A percentile compares a stretch with the other conserved stretches of the same genome.
phyloP scores from a whole-genome alignment of 2,797 vertebrate species.

The Parauchenoglanis punctatus region DNA sequence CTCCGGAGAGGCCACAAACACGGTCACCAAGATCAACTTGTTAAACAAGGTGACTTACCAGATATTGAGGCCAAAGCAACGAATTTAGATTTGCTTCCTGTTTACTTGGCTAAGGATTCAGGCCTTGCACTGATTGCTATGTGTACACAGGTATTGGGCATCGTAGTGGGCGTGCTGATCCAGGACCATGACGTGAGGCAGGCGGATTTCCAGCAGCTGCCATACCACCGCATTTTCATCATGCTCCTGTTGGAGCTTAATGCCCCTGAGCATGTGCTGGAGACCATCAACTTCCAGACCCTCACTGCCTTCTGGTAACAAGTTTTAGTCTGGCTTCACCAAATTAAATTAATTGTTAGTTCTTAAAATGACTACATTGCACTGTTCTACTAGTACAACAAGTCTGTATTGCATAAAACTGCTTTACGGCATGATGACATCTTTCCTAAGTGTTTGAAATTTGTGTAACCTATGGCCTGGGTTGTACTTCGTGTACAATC shows the following conservation, averaged over 20 bases:
- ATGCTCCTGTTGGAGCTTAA: slow-evolving; percentile 98
- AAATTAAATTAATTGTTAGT: no score
- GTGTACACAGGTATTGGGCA: slow-evolving; percentile 87
- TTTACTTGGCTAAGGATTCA: not conserved
- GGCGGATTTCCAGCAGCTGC: slow-evolving; percentile 97
- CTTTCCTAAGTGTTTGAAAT: not conserved
- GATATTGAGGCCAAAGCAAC: no score
- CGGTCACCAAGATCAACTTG: slow-evolving; percentile 98
- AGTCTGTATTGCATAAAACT: not conserved
- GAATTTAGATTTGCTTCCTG: not conserved
- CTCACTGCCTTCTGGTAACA: slow-evolving; percentile 96
- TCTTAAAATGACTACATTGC: not conserved
- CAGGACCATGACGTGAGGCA: slow-evolving; percentile 98
- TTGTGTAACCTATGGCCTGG: not conserved
- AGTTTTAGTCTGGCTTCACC: not conserved
- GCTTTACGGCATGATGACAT: not conserved
- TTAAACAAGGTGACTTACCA: slow-evolving; percentile 87
- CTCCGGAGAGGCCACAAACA: slow-evolving; percentile 98
- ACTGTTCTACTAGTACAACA: not conserved
- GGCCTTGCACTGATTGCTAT: not conserved
- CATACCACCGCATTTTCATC: slow-evolving; percentile 98
- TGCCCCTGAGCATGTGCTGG: slow-evolving; percentile 95
- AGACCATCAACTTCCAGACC: slow-evolving; percentile 99
- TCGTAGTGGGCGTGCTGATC: slow-evolving; percentile 95
- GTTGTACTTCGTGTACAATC: not conserved